Evolutionary conservation across 2,797 vertebrate species (phyloP).

Genomic region (Pseudochirops corinnae): DNA sequence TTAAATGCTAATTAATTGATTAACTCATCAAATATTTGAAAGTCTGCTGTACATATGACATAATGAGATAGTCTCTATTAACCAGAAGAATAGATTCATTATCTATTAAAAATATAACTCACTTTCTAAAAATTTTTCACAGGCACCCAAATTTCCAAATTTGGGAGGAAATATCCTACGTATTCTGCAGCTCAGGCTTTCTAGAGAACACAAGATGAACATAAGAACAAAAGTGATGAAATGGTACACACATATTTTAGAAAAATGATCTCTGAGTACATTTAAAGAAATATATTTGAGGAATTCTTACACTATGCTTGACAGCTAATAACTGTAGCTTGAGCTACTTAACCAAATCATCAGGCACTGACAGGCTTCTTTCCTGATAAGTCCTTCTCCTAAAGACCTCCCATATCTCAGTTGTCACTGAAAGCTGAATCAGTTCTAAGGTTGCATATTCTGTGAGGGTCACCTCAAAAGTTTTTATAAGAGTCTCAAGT

Average conservation of each 20-base stretch:
- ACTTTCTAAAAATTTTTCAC: neutral
- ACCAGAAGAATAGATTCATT: neutral
- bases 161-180: neutral
- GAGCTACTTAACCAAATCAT: conserved; percentile 21
- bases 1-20: neutral
- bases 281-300: conserved; percentile 3
- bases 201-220: neutral
- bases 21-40: neutral
- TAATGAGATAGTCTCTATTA: neutral
- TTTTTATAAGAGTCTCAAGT: neutral
- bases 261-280: neutral
- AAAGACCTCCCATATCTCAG: conserved; percentile 27
- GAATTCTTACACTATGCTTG: neutral
- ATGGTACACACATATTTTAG: conserved; percentile 28
- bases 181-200: neutral
- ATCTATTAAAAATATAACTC: neutral
- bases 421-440: conserved; percentile 43
- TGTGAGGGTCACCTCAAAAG: conserved; percentile 22
- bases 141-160: neutral
- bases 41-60: neutral
- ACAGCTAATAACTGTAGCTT: neutral
- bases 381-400: conserved; percentile 21
- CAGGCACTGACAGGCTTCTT: conserved; percentile 1
- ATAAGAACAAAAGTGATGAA: conserved; percentile 33
- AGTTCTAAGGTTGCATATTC: conserved; percentile 37